These are phyloP conservation scores for Squalus acanthias DNA, from an alignment of 2,797 vertebrate species.

Conservation along the genomic window DNA sequence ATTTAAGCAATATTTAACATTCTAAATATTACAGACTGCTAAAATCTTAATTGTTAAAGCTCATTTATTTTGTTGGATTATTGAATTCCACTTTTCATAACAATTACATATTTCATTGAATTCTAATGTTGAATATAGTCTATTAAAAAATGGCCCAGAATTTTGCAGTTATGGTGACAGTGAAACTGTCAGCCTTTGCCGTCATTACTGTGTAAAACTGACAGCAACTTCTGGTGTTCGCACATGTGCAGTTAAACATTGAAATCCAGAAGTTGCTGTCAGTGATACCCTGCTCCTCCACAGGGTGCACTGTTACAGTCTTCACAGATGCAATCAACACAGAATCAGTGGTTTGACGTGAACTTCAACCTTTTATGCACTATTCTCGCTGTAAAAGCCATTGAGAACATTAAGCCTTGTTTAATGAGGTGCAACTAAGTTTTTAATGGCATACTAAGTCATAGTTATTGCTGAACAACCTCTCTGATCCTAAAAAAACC, in stretches of 20 bases:
- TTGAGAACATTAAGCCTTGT: neutral
- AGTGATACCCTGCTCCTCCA: too few relatives aligned
- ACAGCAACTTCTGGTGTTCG: too few relatives aligned
- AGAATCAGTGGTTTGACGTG: too few relatives aligned
- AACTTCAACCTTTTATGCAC: neutral
- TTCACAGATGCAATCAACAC: too few relatives aligned
- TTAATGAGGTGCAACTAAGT: neutral
- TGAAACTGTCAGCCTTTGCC: too few relatives aligned
- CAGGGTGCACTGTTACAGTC: too few relatives aligned
- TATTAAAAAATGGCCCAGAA: neutral
- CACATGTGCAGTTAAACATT: too few relatives aligned
- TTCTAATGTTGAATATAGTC: neutral
- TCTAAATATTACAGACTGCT: neutral
- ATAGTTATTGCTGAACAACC: neutral
- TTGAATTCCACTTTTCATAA: neutral
- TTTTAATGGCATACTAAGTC: neutral
- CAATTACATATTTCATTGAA: neutral
- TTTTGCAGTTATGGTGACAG: neutral
- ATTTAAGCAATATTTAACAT: slow-evolving; percentile 21
- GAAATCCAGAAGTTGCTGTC: too few relatives aligned
- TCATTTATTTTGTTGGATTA: neutral
- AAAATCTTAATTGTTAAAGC: neutral
- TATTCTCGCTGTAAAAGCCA: neutral
- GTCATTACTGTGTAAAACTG: too few relatives aligned
- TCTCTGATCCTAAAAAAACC: too few relatives aligned